Evolutionary conservation across 2,888 invertebrate species (phyloP).

Genomic region (Netelia melanura): DNA sequence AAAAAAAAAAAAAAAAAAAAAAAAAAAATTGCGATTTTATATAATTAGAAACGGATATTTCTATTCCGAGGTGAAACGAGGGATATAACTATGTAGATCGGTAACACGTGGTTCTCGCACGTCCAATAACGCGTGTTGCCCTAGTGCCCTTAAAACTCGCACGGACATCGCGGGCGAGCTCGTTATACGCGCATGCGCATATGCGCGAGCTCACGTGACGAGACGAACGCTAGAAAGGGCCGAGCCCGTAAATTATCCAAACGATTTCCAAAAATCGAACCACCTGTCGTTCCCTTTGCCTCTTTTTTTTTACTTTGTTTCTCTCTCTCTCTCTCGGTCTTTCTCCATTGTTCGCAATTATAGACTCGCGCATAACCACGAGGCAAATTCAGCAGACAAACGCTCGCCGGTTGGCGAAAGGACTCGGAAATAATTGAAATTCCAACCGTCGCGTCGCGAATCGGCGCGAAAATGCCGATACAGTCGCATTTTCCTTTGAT

Average conservation of each 20-base stretch:
- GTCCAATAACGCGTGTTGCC: slow-evolving; percentile 47
- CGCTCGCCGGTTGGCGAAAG: slow-evolving; percentile 1
- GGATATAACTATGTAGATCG: slow-evolving; percentile 1
- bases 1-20: too few relatives aligned
- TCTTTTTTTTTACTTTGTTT: not conserved
- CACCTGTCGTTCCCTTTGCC: slow-evolving; percentile 26
- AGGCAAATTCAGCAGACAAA: not conserved
- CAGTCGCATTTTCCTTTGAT: slow-evolving; percentile 6
- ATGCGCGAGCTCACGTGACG: slow-evolving; percentile 17
- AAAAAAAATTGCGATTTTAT: not conserved
- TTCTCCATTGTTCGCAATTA: slow-evolving; percentile 20
- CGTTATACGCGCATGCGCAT: not conserved
- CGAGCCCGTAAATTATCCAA: too few relatives aligned
- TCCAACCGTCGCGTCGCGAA: not conserved
- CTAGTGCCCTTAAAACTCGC: slow-evolving; percentile 64
- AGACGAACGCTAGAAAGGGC: not conserved
- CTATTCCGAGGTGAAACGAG: slow-evolving; percentile 19
- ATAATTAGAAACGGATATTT: too few relatives aligned
- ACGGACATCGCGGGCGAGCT: slow-evolving; percentile 6
- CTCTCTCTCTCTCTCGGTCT: not conserved
- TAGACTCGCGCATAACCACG: not conserved
- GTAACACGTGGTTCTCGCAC: slow-evolving; percentile 34
- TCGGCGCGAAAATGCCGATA: slow-evolving; percentile 13
- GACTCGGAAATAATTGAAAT: slow-evolving; percentile 49
- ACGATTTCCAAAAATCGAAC: not conserved